These are phyloP conservation scores for Drosophila varians DNA, from an alignment of 1,140 invertebrate species.

Conservation along the genomic window DNA sequence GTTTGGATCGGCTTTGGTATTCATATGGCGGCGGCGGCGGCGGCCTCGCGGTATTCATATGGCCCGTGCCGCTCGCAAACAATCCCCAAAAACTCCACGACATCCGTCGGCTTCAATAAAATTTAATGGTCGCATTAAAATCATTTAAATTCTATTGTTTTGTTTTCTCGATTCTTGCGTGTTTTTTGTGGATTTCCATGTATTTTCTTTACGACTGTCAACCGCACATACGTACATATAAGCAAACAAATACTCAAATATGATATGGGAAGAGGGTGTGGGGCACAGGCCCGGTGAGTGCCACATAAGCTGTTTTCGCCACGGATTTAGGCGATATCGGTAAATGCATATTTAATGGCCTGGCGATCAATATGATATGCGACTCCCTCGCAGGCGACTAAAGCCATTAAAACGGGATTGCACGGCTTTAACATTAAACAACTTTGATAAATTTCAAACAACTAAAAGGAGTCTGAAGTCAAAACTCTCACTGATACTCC, in stretches of 20 bases:
- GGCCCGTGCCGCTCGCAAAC: constrained; percentile 56
- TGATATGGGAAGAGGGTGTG: background rate
- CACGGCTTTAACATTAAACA: background rate
- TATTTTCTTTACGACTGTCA: constrained; percentile 51
- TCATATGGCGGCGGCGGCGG: constrained; percentile 48
- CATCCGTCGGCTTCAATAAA: constrained; percentile 70
- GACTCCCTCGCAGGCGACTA: constrained; percentile 29
- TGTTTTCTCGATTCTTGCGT: constrained; percentile 53
- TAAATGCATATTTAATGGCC: constrained; percentile 80
- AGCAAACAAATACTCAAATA: constrained; percentile 6
- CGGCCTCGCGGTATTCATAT: constrained; percentile 19
- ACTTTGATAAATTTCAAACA: background rate
- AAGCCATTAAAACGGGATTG: constrained; percentile 25
- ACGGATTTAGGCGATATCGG: constrained; percentile 75
- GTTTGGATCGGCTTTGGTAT: constrained; percentile 47
- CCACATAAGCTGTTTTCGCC: constrained; percentile 78
- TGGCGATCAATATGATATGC: constrained; percentile 65
- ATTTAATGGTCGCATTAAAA: constrained; percentile 80
- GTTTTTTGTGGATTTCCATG: constrained; percentile 53
- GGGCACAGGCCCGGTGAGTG: constrained; percentile 17
- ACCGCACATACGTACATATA: constrained; percentile 22
- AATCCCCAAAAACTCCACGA: constrained; percentile 47
- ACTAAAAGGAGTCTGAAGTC: background rate
- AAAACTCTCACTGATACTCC: background rate
- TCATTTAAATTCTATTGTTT: constrained; percentile 82